Evolutionary conservation across 2,888 invertebrate species (phyloP), one percentile per base, ranked within the genome.

Genomic region (Julus scandinavius): DNA sequence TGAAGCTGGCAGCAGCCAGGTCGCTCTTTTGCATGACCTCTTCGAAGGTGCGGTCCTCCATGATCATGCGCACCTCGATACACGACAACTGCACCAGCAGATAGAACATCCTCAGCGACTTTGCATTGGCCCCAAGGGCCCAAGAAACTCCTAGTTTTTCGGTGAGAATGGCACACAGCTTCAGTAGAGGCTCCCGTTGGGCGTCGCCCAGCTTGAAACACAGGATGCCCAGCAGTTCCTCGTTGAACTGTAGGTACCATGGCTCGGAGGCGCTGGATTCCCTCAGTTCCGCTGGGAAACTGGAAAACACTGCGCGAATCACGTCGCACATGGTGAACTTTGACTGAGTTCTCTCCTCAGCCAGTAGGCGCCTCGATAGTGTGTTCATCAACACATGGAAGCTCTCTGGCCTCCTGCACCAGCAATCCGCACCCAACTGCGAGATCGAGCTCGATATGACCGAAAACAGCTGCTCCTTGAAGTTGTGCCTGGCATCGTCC

Each of bases 41-140:
- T 54, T 91, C 90, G 5, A 91, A 89, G 11, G 90, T 89, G 91
- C 96, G 95, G 90, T 97, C 96, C 91, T 98, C 98, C 90, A 98
- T 93, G 90, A 97, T 96, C 97, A 98, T 98, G 91, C 98, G 95
- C 0, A 98, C 96, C 94, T 98, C 98, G 91, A 98, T 96, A 87
- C 97, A 97, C 91, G 96, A 95, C 88, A 98, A 93, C 92, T 98
- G 97, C 88, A 97, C 94, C 15, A 98, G 93, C 13, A 89, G 86
- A 38, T 97, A 93, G 91, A 97, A 96, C 91, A 96, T 95, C 92
- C 96, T 96, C 89, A 94, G 94, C 88, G 96, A 96, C 90, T 95
- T 94, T 90, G 90, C 88, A 89, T 88, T 15, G 90, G 91, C 84
- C 6, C 88, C 88, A 4, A 97, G 93, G 88, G 96, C 94, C 97